Evolutionary conservation across 2,113 vertebrate species (phyloP), one percentile per base, ranked within the genome.

Genomic region (Falco punctatus): DNA sequence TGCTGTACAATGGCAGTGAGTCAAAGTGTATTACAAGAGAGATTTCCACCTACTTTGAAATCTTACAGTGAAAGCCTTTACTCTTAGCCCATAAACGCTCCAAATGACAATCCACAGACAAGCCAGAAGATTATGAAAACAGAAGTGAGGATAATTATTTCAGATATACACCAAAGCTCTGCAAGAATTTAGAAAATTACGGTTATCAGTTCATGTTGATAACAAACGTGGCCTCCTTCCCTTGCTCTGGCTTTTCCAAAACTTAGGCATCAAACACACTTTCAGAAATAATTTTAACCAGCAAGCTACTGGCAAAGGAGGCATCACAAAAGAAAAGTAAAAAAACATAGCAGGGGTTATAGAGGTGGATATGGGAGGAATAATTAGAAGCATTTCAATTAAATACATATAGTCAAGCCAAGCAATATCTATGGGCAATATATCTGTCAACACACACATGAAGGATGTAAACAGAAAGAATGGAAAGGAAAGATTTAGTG

Each of bases 381-480:
- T 93, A 96, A 97, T 96, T 92, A 96, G 84, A 90, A 81, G 52
- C 13, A 62, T 74, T 97, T 95, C 92, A 96, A 88, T 95, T 96
- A 96, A 95, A 93, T 59, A 74, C 51, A 81, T 59, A 67, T 24
- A 74, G 82, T 44, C 32, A 74, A 95, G 92, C 92, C 90, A 93
- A 92, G 96, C 71, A 73, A 81, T 93, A 92, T 90, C 96, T 96
- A 52, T 73, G 75, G 92, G 93, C 90, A 70, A 95, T 86, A 71
- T 35, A 88, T 90, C 96, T 92, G 94, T 97, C 96, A 95, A 74
- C 92, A 88, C 51, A 95, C 90, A 96, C 67, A 64, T 70, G 95
- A 96, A 38, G 82, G 93, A 93, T 90, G 90, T 84, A 96, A 97
- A 95, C 88, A 97, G 85, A 94, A 59, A 81, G 80, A 81, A 94